phyloP scores from a whole-genome alignment of 2,113 vertebrate genomes.

The Bothrops jararaca region DNA sequence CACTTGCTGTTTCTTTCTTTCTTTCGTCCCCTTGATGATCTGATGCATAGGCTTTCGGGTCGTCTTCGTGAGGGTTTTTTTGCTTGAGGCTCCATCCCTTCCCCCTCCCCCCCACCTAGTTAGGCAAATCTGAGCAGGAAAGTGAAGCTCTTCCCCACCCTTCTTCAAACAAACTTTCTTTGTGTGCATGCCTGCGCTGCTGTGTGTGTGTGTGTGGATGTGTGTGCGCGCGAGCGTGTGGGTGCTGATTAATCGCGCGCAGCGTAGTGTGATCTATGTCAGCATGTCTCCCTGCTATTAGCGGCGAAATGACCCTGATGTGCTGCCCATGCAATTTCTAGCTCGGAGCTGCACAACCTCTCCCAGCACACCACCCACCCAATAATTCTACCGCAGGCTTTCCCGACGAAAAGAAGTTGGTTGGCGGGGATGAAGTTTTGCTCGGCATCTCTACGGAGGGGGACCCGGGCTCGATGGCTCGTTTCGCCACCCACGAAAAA shows the following conservation, averaged over 20 bases:
- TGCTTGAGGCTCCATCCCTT: slow-evolving; percentile 6
- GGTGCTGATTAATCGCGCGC: no score
- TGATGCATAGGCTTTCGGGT: slow-evolving; percentile 74
- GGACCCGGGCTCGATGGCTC: slow-evolving; percentile 11
- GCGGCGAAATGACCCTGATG: slow-evolving; percentile 19
- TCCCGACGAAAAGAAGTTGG: slow-evolving; percentile 53
- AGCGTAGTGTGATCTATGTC: not conserved
- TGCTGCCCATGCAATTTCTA: not conserved
- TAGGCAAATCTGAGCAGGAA: not conserved
- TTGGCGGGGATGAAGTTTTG: slow-evolving; percentile 57
- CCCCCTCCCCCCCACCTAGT: not conserved
- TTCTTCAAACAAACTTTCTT: slow-evolving; percentile 30
- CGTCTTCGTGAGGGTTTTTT: slow-evolving; percentile 70
- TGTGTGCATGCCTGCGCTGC: not conserved
- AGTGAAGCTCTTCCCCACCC: not conserved
- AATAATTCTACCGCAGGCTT: not conserved
- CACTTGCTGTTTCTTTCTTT: slow-evolving; percentile 54
- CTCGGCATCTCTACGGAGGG: slow-evolving; percentile 45
- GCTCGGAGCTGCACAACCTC: not conserved
- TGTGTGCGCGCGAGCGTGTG: not conserved
- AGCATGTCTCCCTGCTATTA: not conserved
- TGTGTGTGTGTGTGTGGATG: no score
- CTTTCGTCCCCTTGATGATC: slow-evolving; percentile 78
- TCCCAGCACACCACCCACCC: not conserved
- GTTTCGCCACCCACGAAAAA: no score